These are phyloP conservation scores for Erebia palarica DNA, from an alignment of 2,888 invertebrate species.

Conservation along the genomic window DNA sequence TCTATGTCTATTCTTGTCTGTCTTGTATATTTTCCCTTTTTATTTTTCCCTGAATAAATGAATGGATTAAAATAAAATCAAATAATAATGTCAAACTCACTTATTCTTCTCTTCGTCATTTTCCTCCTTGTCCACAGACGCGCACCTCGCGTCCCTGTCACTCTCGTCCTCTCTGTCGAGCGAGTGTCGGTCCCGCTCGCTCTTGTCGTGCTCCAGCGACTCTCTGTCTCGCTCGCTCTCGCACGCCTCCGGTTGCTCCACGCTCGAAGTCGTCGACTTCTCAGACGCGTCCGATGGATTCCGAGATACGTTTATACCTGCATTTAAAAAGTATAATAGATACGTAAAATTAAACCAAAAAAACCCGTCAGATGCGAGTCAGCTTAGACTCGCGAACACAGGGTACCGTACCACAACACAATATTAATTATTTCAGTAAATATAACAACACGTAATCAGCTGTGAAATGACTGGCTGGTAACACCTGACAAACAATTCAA, in stretches of 20 bases:
- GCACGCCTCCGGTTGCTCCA: conserved; percentile 39
- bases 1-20: no score
- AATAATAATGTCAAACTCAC: conserved; percentile 46
- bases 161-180: conserved; percentile 45
- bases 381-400: no score
- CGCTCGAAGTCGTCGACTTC: conserved; percentile 50
- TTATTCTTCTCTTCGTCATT: conserved; percentile 47
- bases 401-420: no score
- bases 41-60: no score
- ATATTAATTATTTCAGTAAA: no score
- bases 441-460: no score
- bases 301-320: conserved; percentile 71
- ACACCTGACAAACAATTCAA: no score
- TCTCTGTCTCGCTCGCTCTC: conserved; percentile 45
- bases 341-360: no score
- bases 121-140: conserved; percentile 22
- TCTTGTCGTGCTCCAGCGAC: conserved; percentile 36
- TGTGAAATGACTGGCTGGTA: no score
- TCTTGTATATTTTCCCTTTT: no score
- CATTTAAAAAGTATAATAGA: no score
- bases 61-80: neutral
- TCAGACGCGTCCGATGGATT: conserved; percentile 75
- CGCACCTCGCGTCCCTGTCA: conserved; percentile 31
- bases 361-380: no score
- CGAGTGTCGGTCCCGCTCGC: conserved; percentile 43